Evolutionary conservation across 2,888 invertebrate species (phyloP), one percentile per base, ranked within the genome.

Genomic region (Clepsis dumicolana): DNA sequence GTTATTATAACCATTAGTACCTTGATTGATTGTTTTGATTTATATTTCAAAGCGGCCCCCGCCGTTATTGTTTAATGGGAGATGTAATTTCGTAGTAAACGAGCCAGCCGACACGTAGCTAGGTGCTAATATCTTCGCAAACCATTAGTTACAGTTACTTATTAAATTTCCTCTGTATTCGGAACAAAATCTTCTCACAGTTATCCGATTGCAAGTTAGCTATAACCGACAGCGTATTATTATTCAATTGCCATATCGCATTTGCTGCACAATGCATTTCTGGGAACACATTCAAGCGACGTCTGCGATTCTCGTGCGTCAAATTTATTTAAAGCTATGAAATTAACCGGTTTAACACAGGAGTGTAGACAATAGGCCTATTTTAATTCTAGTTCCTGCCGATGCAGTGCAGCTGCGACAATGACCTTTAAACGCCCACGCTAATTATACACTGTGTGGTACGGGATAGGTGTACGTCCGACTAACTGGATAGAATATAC

Each of bases 391-490:
- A 80, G 82, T 83, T 84, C 80, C 81, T 77, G 73, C 71, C 79
- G 80, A 80, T 82, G 82, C 81, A 80, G 78, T 81, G 80, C 84
- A 83, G 85, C 89, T 87, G 87, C 82, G 93, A 93, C 93, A 93
- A 92, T 93, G 93, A 92, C 91, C 93, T 92, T 90, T 91, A 80
- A 77, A 81, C 85, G 85, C 91, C 91, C 91, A 91, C 92, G 91
- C 92, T 93, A 93, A 93, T 92, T 91, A 93, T 93, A 93, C 79
- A 82, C 83, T 82, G 80, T 83, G 81, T 81, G 38, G 52, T 32
- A 52, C 67, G 38, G 64, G 68, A 68, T 64, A 63, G 63, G 59
- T 68, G 52, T 52, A 57, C 41, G 68, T 52, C 63, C 41, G 68
- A 68, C 52, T 64, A 44, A 57, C 57, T 59, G 52, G 65, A 25